Evolutionary conservation across 92 coral and sea anemone species (phyloP).

Genomic region (Virgularia gustaviana): DNA sequence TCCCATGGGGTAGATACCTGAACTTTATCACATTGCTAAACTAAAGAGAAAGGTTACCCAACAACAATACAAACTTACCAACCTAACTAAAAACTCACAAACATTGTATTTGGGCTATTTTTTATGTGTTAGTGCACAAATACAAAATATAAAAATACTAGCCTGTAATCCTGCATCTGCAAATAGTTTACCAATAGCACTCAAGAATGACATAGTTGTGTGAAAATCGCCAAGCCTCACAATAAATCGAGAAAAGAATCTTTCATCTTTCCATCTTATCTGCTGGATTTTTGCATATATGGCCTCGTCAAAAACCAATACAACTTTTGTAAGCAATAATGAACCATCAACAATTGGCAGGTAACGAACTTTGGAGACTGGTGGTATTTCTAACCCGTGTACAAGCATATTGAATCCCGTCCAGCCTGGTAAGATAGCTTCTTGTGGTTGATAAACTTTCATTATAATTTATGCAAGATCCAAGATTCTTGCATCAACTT

Average conservation of each 20-base stretch:
- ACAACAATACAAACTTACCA: background rate
- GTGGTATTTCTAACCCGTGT: conserved; percentile 2
- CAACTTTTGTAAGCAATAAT: background rate
- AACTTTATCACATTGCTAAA: background rate
- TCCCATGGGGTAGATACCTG: background rate
- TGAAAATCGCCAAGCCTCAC: conserved; percentile 44
- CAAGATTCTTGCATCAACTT: background rate
- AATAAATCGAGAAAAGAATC: conserved; percentile 6
- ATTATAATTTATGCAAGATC: conserved; percentile 11
- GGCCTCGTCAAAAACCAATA: conserved; percentile 36
- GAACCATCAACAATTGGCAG: conserved; percentile 40
- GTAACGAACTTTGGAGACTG: conserved; percentile 28
- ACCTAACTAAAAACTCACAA: background rate
- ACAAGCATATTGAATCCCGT: conserved; percentile 45
- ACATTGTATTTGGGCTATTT: background rate
- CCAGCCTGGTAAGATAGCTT: conserved; percentile 23
- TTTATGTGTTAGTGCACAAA: background rate
- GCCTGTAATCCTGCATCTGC: conserved; percentile 48
- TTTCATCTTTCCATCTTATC: conserved; percentile 42
- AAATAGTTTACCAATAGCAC: conserved; percentile 23
- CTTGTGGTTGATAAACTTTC: conserved; percentile 4
- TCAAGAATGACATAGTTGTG: conserved; percentile 22
- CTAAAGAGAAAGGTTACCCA: background rate
- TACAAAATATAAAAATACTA: conserved; percentile 10
- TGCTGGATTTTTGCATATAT: conserved; percentile 42